phyloP scores from a whole-genome alignment of 2,113 vertebrate species.

The Coturnix japonica region DNA sequence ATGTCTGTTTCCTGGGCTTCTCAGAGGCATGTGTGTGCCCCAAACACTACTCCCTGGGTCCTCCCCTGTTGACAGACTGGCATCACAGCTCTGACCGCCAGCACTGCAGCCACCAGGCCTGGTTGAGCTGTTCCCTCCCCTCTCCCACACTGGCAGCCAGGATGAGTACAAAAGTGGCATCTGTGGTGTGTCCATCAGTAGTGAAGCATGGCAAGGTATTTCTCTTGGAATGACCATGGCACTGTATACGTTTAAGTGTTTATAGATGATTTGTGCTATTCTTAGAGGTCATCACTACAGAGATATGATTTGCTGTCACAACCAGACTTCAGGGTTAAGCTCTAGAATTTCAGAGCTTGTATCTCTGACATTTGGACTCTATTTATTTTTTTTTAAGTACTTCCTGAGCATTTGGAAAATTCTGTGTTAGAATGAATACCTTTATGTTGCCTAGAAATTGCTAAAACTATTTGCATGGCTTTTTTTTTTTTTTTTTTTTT shows the following conservation, averaged over 20 bases:
- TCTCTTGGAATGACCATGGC: neutral
- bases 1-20: neutral
- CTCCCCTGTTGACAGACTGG: neutral
- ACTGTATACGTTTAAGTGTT: neutral
- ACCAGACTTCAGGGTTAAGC: neutral
- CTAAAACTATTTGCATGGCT: neutral
- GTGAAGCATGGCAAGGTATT: neutral
- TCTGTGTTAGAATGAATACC: neutral
- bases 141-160: neutral
- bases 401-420: neutral
- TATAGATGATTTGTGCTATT: neutral
- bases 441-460: neutral
- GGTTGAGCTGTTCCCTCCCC: neutral
- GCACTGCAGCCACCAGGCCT: accelerated
- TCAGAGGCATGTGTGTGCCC: neutral
- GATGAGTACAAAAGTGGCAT: neutral
- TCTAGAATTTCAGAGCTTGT: neutral
- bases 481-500: neutral
- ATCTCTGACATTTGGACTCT: neutral
- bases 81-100: neutral
- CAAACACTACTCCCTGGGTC: neutral
- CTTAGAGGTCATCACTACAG: neutral
- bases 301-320: neutral
- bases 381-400: neutral
- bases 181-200: neutral